A percentile compares a stretch with the other conserved stretches of the same genome.
These are phyloP conservation scores for Rhopalosiphum padi DNA, from an alignment of 1,140 invertebrate species.

Conservation along the genomic window DNA sequence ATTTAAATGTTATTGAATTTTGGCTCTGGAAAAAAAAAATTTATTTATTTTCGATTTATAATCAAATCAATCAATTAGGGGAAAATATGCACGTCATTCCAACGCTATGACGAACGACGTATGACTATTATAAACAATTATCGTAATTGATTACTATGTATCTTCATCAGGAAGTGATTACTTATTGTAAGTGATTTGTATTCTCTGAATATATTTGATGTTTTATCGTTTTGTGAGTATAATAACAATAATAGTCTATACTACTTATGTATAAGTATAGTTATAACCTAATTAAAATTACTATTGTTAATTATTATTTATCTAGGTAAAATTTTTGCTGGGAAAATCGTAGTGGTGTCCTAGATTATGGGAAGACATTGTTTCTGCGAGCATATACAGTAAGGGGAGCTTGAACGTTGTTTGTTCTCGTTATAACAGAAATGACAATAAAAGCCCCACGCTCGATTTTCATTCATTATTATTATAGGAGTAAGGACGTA, in stretches of 20 bases:
- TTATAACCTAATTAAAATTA: constrained; percentile 27
- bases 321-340: not conserved
- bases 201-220: not conserved
- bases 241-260: not conserved
- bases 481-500: not conserved
- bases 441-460: constrained; percentile 3
- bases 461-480: not conserved
- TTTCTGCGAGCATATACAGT: not conserved
- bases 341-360: constrained; percentile 11
- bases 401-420: not conserved
- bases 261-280: not conserved
- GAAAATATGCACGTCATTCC: not conserved
- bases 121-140: not conserved
- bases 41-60: not conserved
- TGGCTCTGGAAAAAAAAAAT: not conserved
- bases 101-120: not conserved
- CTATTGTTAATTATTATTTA: constrained; percentile 42
- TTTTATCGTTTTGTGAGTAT: not conserved
- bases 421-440: constrained; percentile 24
- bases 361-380: constrained; percentile 23
- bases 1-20: not conserved
- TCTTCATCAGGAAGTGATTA: not conserved
- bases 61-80: not conserved
- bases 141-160: not conserved
- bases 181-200: not conserved